Base-by-base conservation (phyloP, 1,140 invertebrate genomes). In the Bombus polaris region DNA sequence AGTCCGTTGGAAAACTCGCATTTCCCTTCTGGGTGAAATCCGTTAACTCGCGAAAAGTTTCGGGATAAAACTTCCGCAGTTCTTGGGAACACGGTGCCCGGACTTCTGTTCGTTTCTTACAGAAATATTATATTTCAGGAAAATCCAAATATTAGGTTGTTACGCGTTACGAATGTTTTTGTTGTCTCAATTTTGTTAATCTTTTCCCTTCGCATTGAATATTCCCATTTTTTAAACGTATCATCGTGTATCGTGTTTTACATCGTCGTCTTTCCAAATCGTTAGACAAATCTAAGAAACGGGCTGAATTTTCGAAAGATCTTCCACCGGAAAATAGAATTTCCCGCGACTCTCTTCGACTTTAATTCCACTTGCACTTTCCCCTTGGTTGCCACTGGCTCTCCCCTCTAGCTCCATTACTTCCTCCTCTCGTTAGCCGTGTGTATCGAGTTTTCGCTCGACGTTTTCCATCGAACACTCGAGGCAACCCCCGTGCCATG, bases 371-470 rank as follows among this genome's bases (percentile, higher is more conserved):
- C 81, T 85, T 28, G 57, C 70, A 57, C 76, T 53, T 68, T 84
- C 65, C 82, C 82, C 70, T 81, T 68, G 70, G 78, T 74, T 71
- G 25, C n/a, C 22, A 35, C 9, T n/a, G 13, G 6, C 65, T 25
- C 25, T 72, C 57, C 57, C 73, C 57, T 59, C 22, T 44, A 53
- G 47, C 83, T 32, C 42, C 18, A 13, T 59, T 15, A 28, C 25
- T 42, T 72, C 53, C 65, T 66, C 35, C 78, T 87, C 85, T 87
- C 71, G 78, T 90, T 90, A 88, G 78, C 65, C 32, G 37, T 32
- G 70, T 78, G 86, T 90, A 81, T 90, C 76, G 79, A 90, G 72
- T 90, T 90, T 86, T 74, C 62, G 68, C 76, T 80, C 57, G 62
- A 75, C 66, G 75, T 89, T 87, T 82, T 79, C 42, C 62, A 66